A percentile compares a stretch with the other conserved stretches of the same genome.
phyloP scores from a whole-genome alignment of 1,140 invertebrate species.

The Drosophila subobscura region DNA sequence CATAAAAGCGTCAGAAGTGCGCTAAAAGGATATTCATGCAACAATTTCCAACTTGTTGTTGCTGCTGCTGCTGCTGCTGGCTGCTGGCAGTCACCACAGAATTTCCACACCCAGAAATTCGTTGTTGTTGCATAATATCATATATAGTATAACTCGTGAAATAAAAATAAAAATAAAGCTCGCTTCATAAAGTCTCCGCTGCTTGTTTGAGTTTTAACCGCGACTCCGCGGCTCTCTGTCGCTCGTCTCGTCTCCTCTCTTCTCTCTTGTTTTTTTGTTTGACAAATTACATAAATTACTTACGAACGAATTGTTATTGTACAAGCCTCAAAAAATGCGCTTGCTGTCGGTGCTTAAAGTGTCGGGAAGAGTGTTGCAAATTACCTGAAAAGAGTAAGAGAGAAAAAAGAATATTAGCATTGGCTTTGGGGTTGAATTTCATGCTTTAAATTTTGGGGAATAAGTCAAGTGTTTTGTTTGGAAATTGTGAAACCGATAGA shows the following conservation, averaged over 20 bases:
- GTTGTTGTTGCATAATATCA: slow-evolving; percentile 25
- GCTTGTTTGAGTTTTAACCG: slow-evolving; percentile 36
- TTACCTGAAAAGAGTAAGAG: slow-evolving; percentile 46
- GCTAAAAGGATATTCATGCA: slow-evolving; percentile 62
- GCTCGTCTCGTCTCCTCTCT: too few species aligned
- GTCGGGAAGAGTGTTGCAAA: slow-evolving; percentile 37
- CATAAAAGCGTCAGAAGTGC: slow-evolving; percentile 59
- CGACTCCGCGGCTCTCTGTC: not conserved
- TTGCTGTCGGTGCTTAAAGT: too few species aligned
- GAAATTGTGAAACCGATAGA: not conserved
- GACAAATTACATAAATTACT: slow-evolving; percentile 64
- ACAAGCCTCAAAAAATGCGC: slow-evolving; percentile 20
- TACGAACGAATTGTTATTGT: slow-evolving; percentile 49
- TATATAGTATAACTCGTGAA: slow-evolving; percentile 25
- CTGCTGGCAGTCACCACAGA: slow-evolving; percentile 9
- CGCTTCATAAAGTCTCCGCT: slow-evolving; percentile 59
- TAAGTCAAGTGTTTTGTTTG: slow-evolving; percentile 13
- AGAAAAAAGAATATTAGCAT: slow-evolving; percentile 25
- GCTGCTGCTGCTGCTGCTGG: too few species aligned
- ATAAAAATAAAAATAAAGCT: slow-evolving; percentile 64
- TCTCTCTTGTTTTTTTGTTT: slow-evolving; percentile 20
- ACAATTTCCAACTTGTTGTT: slow-evolving; percentile 27
- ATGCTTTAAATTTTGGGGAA: slow-evolving; percentile 15
- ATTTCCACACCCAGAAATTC: slow-evolving; percentile 10
- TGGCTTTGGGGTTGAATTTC: slow-evolving; percentile 2